Percentiles rank a stretch among this genome's conserved stretches.
Evolutionary conservation across 2,888 invertebrate species (phyloP).

Genomic region (Philopedon plagiatum): DNA sequence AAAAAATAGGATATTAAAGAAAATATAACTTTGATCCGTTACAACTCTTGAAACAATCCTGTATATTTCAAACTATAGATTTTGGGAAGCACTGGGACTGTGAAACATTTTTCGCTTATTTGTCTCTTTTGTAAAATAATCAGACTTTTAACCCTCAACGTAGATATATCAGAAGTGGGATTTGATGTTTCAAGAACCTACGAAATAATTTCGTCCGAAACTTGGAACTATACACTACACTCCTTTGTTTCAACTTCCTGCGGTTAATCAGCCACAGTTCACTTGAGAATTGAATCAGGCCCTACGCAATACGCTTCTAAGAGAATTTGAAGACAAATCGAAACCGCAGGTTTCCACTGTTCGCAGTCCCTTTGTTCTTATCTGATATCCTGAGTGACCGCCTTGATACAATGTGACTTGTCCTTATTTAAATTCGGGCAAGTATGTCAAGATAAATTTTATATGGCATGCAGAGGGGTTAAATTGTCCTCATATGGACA

Average conservation of each 20-base stretch:
- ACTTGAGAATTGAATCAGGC: slow-evolving; percentile 61
- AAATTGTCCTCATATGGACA: neutral
- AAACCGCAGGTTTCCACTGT: slow-evolving; percentile 30
- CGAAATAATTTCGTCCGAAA: slow-evolving; percentile 39
- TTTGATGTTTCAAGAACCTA: neutral
- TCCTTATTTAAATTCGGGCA: slow-evolving; percentile 53
- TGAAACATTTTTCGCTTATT: too few relatives aligned
- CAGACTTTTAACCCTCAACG: too few relatives aligned
- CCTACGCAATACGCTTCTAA: slow-evolving; percentile 46
- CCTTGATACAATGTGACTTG: slow-evolving; percentile 61
- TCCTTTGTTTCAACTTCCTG: slow-evolving; percentile 57
- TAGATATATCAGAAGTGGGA: neutral
- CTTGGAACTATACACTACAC: slow-evolving; percentile 28
- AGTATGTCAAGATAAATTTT: slow-evolving; percentile 51
- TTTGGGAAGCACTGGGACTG: too few relatives aligned
- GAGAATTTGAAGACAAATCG: slow-evolving; percentile 49
- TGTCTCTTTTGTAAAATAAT: too few relatives aligned
- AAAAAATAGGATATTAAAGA: too few relatives aligned
- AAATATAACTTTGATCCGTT: too few relatives aligned
- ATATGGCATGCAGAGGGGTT: slow-evolving; percentile 17
- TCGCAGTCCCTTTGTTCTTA: slow-evolving; percentile 54
- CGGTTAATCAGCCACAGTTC: slow-evolving; percentile 61
- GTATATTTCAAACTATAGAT: too few relatives aligned
- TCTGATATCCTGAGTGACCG: slow-evolving; percentile 61
- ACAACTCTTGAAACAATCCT: too few relatives aligned